Base-by-base conservation (phyloP, 2,113 vertebrate genomes). In the Tragelaphus buxtoni region DNA sequence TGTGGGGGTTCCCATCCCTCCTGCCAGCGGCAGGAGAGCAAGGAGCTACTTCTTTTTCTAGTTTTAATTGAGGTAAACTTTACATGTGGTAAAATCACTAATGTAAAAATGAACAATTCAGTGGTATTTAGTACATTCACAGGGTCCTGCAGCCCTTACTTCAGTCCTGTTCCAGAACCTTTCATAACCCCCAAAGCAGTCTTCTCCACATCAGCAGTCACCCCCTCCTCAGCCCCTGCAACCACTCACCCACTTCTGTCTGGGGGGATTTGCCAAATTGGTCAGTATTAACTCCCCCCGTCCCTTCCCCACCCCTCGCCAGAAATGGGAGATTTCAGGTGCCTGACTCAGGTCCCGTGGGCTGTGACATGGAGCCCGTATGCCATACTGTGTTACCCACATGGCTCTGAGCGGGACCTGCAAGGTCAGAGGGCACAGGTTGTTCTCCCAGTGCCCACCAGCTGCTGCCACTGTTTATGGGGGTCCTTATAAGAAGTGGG, bases 181-280 rank as follows among this genome's bases (percentile, higher is more conserved):
- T 88, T 69, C 18, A 4, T 12, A 56, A 18, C 56, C 88, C 88
- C 55, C n/a, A 39, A 45, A 8, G 53, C 9, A 77, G 7, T 42
- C 69, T 39, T 20, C 1, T 10, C 87, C 72, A 22, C 39, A 3
- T 24, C 11, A n/a, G 51, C 53, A 7, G 18, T 45, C 30, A 77
- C 18, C 9, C 42, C 82, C 10, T 7, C 5, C n/a, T 42, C 42
- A 60, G 53, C 17, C 58, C 24, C 55, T 56, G 55, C 55, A 56
- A 24, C 60, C 60, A 51, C 4, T 14, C 24, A 24, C 20, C 58
- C 20, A 3, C 60, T 49, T 51, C 24, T 4, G 7, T 51, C 45
- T 30, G 16, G 17, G 56, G 26, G 76, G 7, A 32, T 24, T 32
- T 65, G n/a, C 47, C 0, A 0, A 5, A 18, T 14, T 1, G 7